These are phyloP conservation scores for Venusia cambrica DNA, from an alignment of 2,888 invertebrate species.

Conservation along the genomic window DNA sequence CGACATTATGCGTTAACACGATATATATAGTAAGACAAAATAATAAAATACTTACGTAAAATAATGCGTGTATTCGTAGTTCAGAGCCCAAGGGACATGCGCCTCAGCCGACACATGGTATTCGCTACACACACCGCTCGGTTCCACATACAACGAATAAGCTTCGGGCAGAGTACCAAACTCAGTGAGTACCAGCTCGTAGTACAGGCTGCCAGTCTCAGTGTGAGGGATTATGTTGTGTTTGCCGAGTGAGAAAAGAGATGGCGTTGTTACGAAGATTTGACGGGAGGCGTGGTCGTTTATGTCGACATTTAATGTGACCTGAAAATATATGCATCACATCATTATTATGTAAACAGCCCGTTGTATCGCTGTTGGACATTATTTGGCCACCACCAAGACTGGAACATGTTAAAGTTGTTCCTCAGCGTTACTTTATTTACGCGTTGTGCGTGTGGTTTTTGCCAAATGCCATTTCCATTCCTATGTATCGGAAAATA, in stretches of 20 bases:
- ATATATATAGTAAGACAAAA: too few relatives aligned
- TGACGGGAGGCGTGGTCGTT: conserved; percentile 71
- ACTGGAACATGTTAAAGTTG: too few relatives aligned
- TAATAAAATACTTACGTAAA: conserved; percentile 82
- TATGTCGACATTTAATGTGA: conserved; percentile 83
- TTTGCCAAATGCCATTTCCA: too few relatives aligned
- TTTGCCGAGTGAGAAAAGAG: conserved; percentile 44
- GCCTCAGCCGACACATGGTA: conserved; percentile 83
- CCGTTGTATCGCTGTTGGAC: too few relatives aligned
- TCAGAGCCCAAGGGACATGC: conserved; percentile 84
- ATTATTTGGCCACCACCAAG: too few relatives aligned
- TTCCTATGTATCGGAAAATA: too few relatives aligned
- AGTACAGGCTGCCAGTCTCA: conserved; percentile 78
- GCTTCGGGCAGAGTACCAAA: conserved; percentile 82
- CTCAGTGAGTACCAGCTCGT: conserved; percentile 80
- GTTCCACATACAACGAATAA: conserved; percentile 81
- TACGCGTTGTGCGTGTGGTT: too few relatives aligned
- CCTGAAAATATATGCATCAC: too few relatives aligned
- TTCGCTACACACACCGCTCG: conserved; percentile 67
- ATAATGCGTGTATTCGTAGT: conserved; percentile 81
- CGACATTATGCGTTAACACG: too few relatives aligned
- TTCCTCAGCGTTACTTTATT: too few relatives aligned
- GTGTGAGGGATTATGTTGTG: conserved; percentile 70
- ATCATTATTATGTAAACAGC: too few relatives aligned
- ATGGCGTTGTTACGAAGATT: conserved; percentile 59